Evolutionary conservation across 2,797 vertebrate genomes (phyloP).

Genomic region (Amniataba percoides): DNA sequence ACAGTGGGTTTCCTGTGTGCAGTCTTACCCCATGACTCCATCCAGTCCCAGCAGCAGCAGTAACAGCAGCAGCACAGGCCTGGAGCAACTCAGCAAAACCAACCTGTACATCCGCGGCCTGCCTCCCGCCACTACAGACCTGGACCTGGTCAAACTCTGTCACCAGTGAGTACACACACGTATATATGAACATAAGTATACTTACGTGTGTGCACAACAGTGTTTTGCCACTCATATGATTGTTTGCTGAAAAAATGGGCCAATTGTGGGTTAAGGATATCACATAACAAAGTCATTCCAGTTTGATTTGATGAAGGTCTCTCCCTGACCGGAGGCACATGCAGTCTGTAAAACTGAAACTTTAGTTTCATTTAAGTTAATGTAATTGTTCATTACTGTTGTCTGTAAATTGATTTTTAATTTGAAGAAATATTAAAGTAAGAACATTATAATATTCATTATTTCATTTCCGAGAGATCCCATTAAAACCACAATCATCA

Average conservation of each 20-base stretch:
- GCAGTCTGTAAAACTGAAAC: background rate
- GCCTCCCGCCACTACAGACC: slow-evolving; percentile 96
- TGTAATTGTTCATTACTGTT: background rate
- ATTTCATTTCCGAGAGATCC: background rate
- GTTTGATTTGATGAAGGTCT: background rate
- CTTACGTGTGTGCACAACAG: slow-evolving; percentile 5
- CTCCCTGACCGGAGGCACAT: background rate
- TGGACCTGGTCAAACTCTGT: slow-evolving; percentile 98
- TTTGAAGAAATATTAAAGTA: background rate
- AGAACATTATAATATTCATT: no score
- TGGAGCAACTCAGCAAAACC: slow-evolving; percentile 99
- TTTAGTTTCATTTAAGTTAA: background rate
- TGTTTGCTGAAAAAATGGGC: background rate
- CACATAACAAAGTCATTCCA: background rate
- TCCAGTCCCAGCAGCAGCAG: slow-evolving; percentile 98
- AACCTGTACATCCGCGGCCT: slow-evolving; percentile 99
- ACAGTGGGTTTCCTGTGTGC: slow-evolving; percentile 86
- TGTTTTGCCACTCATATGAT: slow-evolving; percentile 6
- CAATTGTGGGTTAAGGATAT: background rate
- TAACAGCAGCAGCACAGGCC: slow-evolving; percentile 96
- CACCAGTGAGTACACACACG: slow-evolving; percentile 92
- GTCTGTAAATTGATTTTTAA: background rate
- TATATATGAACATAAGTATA: background rate
- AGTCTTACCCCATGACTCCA: slow-evolving; percentile 97
- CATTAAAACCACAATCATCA: background rate